Conservation (phyloP, 2,797 vertebrate species). For the Microctenopoma lineatum region DNA sequence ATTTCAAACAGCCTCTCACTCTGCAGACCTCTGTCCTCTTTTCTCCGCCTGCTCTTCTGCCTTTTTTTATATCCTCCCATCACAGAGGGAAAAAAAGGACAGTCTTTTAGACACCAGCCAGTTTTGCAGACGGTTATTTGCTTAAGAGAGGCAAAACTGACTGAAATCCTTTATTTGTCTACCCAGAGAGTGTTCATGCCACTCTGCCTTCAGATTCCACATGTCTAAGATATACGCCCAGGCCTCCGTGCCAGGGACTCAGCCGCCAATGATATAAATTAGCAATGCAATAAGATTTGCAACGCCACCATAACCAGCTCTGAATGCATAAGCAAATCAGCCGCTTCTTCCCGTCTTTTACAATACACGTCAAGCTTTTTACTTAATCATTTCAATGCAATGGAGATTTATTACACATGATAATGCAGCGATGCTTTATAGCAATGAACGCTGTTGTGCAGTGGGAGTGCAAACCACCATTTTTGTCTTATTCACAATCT, state of each 20-base stretch:
- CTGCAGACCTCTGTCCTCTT: conserved; percentile 54
- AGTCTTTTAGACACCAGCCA: conserved; percentile 51
- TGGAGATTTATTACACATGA: conserved; percentile 25
- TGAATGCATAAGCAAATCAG: conserved; percentile 69
- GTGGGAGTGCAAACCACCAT: neutral
- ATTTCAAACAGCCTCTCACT: conserved; percentile 79
- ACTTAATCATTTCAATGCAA: conserved; percentile 36
- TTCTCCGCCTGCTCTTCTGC: conserved; percentile 13
- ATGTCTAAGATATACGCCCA: conserved; percentile 69
- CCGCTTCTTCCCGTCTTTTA: conserved; percentile 32
- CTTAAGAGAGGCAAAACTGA: conserved; percentile 66
- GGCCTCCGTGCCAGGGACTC: conserved; percentile 54
- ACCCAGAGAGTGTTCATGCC: conserved; percentile 59
- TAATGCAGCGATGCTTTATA: conserved; percentile 7
- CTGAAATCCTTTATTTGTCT: conserved; percentile 62
- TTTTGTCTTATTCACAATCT: conserved; percentile 3
- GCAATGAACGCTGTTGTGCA: neutral
- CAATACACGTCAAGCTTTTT: conserved; percentile 32
- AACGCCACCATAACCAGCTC: conserved; percentile 58
- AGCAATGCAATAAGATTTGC: conserved; percentile 70
- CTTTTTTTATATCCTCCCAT: conserved; percentile 40
- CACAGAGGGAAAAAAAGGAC: conserved; percentile 21
- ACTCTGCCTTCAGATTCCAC: conserved; percentile 80
- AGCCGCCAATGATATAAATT: conserved; percentile 67
- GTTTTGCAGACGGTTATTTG: conserved; percentile 72